phyloP scores from a whole-genome alignment of 2,888 invertebrate species.

The Acronicta aceris region DNA sequence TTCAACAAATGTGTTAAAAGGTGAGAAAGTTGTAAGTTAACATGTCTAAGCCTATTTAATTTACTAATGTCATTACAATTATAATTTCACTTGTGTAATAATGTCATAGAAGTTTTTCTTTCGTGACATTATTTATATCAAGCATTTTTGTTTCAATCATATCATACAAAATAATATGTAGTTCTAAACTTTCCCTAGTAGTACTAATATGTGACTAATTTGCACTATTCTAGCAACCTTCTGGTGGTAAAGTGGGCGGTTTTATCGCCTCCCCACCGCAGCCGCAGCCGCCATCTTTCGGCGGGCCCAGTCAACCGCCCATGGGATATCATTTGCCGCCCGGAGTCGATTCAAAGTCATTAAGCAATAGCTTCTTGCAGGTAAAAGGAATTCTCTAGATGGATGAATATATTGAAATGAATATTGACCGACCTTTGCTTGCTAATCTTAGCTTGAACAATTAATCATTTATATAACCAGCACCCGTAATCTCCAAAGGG shows the following conservation, averaged over 20 bases:
- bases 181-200: neutral
- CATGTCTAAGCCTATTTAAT: too few species aligned
- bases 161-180: neutral
- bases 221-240: conserved; percentile 68
- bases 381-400: conserved; percentile 60
- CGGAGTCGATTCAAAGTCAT: conserved; percentile 90
- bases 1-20: too few species aligned
- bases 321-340: conserved; percentile 92
- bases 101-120: too few species aligned
- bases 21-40: too few species aligned
- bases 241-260: conserved; percentile 84
- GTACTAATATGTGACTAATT: conserved; percentile 34
- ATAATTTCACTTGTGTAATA: too few species aligned
- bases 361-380: conserved; percentile 90
- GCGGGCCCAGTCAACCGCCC: conserved; percentile 76
- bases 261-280: conserved; percentile 75
- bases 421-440: too few species aligned
- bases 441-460: too few species aligned
- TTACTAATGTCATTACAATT: too few species aligned
- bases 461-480: too few species aligned
- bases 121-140: too few species aligned
- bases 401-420: too few species aligned
- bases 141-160: neutral
- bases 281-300: conserved; percentile 50
- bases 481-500: too few species aligned